phyloP scores from a whole-genome alignment of 2,113 vertebrate species.

The Rana temporaria region DNA sequence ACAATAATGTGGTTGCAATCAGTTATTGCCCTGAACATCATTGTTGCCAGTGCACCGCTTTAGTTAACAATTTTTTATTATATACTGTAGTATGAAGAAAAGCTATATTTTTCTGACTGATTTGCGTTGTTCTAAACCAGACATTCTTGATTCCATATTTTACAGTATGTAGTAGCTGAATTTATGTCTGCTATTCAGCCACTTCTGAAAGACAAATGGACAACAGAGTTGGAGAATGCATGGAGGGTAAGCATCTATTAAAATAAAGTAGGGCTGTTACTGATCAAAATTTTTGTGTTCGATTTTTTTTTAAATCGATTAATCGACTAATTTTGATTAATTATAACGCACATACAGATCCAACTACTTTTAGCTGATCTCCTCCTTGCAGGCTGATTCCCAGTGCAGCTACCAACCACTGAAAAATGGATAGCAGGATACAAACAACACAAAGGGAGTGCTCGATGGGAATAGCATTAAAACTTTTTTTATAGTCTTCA shows the following conservation, averaged over 20 bases:
- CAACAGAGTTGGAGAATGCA: constrained; percentile 52
- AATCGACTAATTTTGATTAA: too few relatives aligned
- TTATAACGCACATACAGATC: too few relatives aligned
- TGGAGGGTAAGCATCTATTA: constrained; percentile 56
- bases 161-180: constrained; percentile 58
- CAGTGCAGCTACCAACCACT: too few relatives aligned
- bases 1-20: neutral
- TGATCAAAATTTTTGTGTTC: too few relatives aligned
- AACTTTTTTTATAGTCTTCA: too few relatives aligned
- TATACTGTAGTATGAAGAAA: neutral
- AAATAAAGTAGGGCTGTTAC: too few relatives aligned
- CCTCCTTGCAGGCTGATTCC: too few relatives aligned
- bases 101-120: neutral
- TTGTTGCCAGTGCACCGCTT: neutral
- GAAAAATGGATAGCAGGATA: too few relatives aligned
- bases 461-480: too few relatives aligned
- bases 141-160: neutral
- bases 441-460: too few relatives aligned
- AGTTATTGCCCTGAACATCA: neutral
- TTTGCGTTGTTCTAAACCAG: neutral
- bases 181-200: constrained; percentile 58
- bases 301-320: too few relatives aligned
- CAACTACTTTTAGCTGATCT: too few relatives aligned
- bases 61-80: neutral
- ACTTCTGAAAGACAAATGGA: constrained; percentile 61